Evolutionary conservation across 2,797 vertebrate genomes (phyloP), one percentile per base, ranked within the genome.

Genomic region (Clarias laeviceps): DNA sequence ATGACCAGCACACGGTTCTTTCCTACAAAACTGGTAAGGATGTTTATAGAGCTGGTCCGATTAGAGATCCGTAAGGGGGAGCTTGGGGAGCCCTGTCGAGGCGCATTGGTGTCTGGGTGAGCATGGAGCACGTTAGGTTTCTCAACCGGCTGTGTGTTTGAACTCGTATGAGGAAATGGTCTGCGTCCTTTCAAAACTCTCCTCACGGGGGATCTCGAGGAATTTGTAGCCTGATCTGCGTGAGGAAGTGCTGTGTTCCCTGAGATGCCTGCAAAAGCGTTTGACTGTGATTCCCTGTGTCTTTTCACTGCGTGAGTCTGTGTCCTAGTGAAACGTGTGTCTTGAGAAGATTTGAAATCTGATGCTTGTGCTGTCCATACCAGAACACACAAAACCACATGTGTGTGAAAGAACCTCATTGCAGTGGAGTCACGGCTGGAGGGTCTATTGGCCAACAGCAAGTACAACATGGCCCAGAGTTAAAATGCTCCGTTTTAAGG

Each of bases 1-100:
- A 97, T 96, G 22, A 97, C 93, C 93, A 96, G 96, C 70, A 97
- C 93, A 0, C 97, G 92, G 80, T 94, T 96, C 91, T 95, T 96
- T 3, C 97, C 97, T 1, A 96, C 96, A 85, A 97, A 96, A 78
- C 95, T 95, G 68, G 96, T 95, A 34, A 97, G 92, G 84, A 96
- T 83, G 84, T 95, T 97, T 86, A 95, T 95, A n/a, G 95, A 95
- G 83, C 91, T 65, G 70, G 94, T 92, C 27, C 94, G 91, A 0
- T 93, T 93, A 61, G 94, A 92, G 84, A 95, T 92, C 17, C 94
- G 95, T 82, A 89, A 34, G 69, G 73, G 84, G 79, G 93, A 90
- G 5, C 94, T 90, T 32, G 91, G 92, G 11, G 91, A 77, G 40
- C 91, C 86, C 0, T 91, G 92, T 68, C n/a, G 91, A 87, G 27